These are phyloP conservation scores for Stenopsyche tienmushanensis DNA, from an alignment of 1,140 invertebrate genomes.

Conservation along the genomic window DNA sequence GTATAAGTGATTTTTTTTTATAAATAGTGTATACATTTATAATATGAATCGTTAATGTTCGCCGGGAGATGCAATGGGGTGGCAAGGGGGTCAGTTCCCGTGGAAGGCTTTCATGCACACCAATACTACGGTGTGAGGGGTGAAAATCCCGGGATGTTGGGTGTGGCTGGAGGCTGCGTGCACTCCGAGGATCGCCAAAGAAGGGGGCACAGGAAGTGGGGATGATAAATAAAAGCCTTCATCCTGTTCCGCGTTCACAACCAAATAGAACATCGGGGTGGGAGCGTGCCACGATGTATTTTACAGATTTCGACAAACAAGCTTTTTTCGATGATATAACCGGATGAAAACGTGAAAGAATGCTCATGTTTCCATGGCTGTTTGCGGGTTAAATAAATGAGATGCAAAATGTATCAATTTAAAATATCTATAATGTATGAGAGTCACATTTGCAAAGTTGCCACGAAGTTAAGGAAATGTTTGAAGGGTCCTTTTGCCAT, in stretches of 20 bases:
- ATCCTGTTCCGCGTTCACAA: conserved; percentile 2
- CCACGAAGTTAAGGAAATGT: too few relatives aligned
- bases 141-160: conserved; percentile 34
- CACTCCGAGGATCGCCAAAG: conserved; percentile 41
- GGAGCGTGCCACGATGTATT: background rate
- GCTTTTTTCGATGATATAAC: too few relatives aligned
- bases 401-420: too few relatives aligned
- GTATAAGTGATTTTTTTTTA: background rate
- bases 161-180: conserved; percentile 24
- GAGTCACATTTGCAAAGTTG: too few relatives aligned
- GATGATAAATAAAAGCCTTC: conserved; percentile 4
- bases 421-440: too few relatives aligned
- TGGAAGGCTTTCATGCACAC: background rate
- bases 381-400: too few relatives aligned
- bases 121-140: background rate
- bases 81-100: too few relatives aligned
- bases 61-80: background rate
- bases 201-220: conserved; percentile 43
- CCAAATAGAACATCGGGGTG: background rate
- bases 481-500: too few relatives aligned
- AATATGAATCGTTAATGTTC: background rate
- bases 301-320: too few relatives aligned
- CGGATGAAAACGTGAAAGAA: too few relatives aligned
- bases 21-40: background rate
- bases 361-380: too few relatives aligned